phyloP scores from a whole-genome alignment of 2,888 invertebrate genomes.

The Stenolophus ochropezus region DNA sequence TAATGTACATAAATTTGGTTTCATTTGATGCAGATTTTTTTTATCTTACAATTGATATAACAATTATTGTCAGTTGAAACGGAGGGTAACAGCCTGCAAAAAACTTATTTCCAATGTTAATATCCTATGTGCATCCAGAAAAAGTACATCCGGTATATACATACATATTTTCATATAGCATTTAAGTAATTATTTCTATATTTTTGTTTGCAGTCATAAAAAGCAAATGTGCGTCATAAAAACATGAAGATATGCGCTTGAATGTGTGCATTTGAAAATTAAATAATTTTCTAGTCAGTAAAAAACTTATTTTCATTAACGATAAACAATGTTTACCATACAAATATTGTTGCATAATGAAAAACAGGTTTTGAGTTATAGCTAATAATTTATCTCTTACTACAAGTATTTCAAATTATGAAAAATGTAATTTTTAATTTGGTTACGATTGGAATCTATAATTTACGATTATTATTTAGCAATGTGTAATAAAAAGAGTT shows the following conservation, averaged over 20 bases:
- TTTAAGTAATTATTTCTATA: no score
- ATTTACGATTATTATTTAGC: slow-evolving; percentile 20
- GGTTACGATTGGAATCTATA: slow-evolving; percentile 20
- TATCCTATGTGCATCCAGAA: no score
- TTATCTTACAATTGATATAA: no score
- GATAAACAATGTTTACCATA: not conserved
- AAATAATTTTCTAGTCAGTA: not conserved
- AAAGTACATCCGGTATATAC: no score
- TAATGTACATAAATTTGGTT: no score
- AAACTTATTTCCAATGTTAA: no score
- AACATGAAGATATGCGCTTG: not conserved
- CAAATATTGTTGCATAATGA: slow-evolving; percentile 7
- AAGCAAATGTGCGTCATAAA: not conserved
- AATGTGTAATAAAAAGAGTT: slow-evolving; percentile 24
- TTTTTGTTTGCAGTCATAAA: no score
- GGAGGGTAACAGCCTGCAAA: no score
- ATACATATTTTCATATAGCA: no score
- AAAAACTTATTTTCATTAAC: not conserved
- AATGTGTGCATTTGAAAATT: not conserved
- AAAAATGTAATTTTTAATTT: slow-evolving; percentile 27
- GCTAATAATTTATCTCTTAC: slow-evolving; percentile 14
- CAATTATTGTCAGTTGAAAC: no score
- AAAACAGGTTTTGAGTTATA: slow-evolving; percentile 6
- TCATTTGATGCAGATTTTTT: no score
- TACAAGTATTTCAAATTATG: slow-evolving; percentile 18